Conservation (phyloP, 2,113 vertebrate species). For the Odobenus rosmarus region DNA sequence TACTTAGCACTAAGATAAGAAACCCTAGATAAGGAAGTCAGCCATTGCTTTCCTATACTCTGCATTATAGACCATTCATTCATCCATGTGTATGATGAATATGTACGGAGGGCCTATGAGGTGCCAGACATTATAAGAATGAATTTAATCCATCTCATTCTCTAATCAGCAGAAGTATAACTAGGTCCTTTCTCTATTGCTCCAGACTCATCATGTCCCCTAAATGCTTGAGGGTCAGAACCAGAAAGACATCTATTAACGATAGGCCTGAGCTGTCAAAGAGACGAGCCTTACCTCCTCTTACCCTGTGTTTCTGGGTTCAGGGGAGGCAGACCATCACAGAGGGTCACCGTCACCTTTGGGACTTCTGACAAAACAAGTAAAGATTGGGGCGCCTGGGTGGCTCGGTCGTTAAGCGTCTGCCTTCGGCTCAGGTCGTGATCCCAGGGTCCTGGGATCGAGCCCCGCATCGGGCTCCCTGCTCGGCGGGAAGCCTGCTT, state of each 20-base stretch:
- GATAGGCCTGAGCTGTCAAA: background rate
- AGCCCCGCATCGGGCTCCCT: too few species aligned
- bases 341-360: background rate
- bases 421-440: too few species aligned
- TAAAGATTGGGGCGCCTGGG: too few species aligned
- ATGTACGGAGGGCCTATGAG: background rate
- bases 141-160: constrained; percentile 2
- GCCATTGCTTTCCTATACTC: background rate
- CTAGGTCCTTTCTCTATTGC: background rate
- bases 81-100: background rate
- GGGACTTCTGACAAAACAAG: background rate
- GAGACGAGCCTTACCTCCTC: background rate
- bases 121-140: background rate
- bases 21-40: background rate
- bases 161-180: background rate
- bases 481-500: too few species aligned
- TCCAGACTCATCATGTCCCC: background rate
- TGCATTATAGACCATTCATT: background rate
- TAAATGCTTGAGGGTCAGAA: background rate
- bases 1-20: background rate
- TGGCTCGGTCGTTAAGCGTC: too few species aligned
- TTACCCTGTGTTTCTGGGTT: background rate
- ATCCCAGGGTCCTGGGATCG: too few species aligned
- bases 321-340: background rate
- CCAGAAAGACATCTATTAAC: background rate